These are phyloP conservation scores for Flexamia atlantica DNA, from an alignment of 2,888 invertebrate genomes.

Conservation along the genomic window DNA sequence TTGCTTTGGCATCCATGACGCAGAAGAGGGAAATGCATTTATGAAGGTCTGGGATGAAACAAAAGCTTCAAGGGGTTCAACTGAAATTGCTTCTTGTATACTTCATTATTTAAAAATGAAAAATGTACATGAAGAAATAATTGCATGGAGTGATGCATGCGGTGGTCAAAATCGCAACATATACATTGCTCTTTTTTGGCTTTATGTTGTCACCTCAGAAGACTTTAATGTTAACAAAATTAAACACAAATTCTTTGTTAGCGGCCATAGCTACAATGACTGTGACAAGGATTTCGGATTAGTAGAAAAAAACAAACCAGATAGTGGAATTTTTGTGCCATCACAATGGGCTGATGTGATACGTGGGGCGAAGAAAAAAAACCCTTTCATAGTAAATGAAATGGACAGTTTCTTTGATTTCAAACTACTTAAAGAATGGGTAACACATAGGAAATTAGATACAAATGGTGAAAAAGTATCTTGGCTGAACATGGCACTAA, in stretches of 20 bases:
- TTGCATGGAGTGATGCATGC: constrained; percentile 58
- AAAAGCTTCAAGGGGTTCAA: constrained; percentile 48
- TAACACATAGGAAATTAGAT: constrained; percentile 40
- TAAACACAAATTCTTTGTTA: constrained; percentile 47
- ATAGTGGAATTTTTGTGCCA: constrained; percentile 48
- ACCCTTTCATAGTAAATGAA: constrained; percentile 46
- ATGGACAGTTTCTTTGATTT: constrained; percentile 41
- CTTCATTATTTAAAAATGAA: constrained; percentile 57
- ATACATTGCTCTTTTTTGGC: constrained; percentile 27
- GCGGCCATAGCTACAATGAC: constrained; percentile 39
- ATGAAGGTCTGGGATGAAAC: constrained; percentile 61
- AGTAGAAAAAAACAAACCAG: constrained; percentile 29
- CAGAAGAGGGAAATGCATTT: background rate
- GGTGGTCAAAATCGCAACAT: constrained; percentile 60
- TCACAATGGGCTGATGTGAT: constrained; percentile 36
- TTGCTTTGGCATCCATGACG: constrained; percentile 49
- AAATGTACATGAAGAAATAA: constrained; percentile 40
- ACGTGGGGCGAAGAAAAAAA: constrained; percentile 21
- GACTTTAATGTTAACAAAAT: constrained; percentile 46
- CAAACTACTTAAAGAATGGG: constrained; percentile 50
- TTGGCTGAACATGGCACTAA: constrained; percentile 48
- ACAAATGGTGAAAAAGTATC: constrained; percentile 48
- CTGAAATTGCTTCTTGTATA: constrained; percentile 49
- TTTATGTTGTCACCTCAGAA: constrained; percentile 28
- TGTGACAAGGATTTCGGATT: constrained; percentile 35